These are phyloP conservation scores for Butorides virescens DNA, from an alignment of 2,113 vertebrate genomes.

Conservation along the genomic window DNA sequence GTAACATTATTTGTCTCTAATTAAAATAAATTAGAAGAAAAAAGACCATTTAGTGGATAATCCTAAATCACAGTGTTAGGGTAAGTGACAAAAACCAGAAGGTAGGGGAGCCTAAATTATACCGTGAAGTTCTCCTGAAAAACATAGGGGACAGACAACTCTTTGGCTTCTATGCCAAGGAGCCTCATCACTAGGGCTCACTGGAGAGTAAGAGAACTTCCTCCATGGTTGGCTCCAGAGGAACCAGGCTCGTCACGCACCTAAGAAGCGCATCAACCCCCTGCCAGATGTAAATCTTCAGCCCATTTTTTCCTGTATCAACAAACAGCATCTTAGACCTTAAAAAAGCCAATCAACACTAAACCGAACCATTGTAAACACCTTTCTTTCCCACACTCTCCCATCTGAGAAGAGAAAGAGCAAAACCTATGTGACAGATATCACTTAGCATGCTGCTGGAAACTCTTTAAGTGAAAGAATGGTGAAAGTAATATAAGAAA, in stretches of 20 bases:
- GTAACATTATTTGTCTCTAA: neutral
- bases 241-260: neutral
- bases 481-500: neutral
- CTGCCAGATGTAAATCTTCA: neutral
- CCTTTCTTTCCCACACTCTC: neutral
- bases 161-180: neutral
- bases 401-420: neutral
- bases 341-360: neutral
- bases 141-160: rapidly evolving
- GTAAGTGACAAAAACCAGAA: neutral
- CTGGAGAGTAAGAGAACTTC: neutral
- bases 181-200: neutral
- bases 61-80: neutral
- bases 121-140: neutral
- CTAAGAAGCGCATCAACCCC: neutral
- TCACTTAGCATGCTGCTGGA: neutral
- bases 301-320: neutral
- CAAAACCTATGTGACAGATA: neutral
- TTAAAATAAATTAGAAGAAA: conserved; percentile 2
- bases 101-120: neutral
- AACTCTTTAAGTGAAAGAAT: neutral
- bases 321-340: neutral
- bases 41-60: neutral
- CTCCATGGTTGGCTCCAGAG: neutral
- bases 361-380: neutral